Evolutionary conservation across 2,797 vertebrate species (phyloP), one percentile per base, ranked within the genome.

Genomic region (Anas acuta): DNA sequence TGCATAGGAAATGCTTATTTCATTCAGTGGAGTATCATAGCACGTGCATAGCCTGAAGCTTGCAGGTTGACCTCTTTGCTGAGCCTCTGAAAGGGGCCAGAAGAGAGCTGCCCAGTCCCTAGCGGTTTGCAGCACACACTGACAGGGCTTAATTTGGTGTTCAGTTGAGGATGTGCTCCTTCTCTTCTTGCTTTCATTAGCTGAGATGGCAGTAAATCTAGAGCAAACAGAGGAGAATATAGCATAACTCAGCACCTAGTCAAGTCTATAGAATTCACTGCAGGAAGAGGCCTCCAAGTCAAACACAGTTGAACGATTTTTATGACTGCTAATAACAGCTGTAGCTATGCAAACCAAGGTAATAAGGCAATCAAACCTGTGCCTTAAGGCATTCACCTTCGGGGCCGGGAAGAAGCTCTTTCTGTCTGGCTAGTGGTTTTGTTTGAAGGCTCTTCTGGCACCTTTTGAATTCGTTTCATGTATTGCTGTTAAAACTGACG

Each of bases 261-360:
- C 21, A n/a, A n/a, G 71, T 30, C 74, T 90, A 26, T 85, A 80
- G 94, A 93, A 92, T 96, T 96, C 85, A 86, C 69, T 54, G 32
- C 86, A 88, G 90, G 80, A 93, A 93, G 94, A 82, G 65, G 82
- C 95, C 79, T 96, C 88, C 6, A 73, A 96, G 96, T 96, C 87
- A 97, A 92, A 95, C 30, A 66, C 77, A 95, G 93, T 35, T 95
- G 89, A 96, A 84, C 95, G 95, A 96, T 96, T 98, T 96, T 98
- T 98, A 97, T 97, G 93, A 91, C 95, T 87, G 39, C 88, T 97
- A 97, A 92, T 97, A 97, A 96, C 95, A 97, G 95, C 92, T 97
- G 94, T 96, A 97, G 95, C 84, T 96, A 86, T 96, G 93, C 95
- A 97, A 98, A 94, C 96, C 87, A 87, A 95, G 92, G 90, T 96